Evolutionary conservation across 2,113 vertebrate species (phyloP).

Genomic region (Syrrhaptes paradoxus): DNA sequence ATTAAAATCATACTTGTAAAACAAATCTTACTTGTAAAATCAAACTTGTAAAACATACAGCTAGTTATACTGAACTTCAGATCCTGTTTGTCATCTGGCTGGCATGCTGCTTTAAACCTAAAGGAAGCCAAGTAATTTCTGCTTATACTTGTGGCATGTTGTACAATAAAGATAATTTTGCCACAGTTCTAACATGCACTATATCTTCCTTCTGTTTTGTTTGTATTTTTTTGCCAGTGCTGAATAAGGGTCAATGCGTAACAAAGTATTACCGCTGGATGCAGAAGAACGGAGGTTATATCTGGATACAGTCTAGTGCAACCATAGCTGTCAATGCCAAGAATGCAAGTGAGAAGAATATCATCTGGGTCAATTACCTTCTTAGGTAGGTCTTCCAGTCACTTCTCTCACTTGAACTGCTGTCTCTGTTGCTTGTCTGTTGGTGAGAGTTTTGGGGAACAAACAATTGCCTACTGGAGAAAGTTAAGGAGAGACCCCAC

Average conservation of each 20-base stretch:
- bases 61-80: not conserved
- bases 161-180: not conserved
- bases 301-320: slow-evolving; percentile 99
- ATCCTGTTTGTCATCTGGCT: slow-evolving; percentile 35
- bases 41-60: not conserved
- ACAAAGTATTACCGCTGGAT: slow-evolving; percentile 99
- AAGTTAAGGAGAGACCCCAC: not conserved
- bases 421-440: not conserved
- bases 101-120: not conserved
- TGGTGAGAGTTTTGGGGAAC: not conserved
- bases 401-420: slow-evolving; percentile 29
- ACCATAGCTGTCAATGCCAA: slow-evolving; percentile 97
- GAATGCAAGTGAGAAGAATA: slow-evolving; percentile 95
- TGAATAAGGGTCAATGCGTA: slow-evolving; percentile 98
- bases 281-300: slow-evolving; percentile 96
- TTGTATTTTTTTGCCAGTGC: slow-evolving; percentile 78
- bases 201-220: slow-evolving; percentile 20
- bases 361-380: slow-evolving; percentile 99
- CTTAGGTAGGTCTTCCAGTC: slow-evolving; percentile 86
- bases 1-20: slow-evolving; percentile 27
- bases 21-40: too few relatives aligned
- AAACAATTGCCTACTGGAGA: not conserved
- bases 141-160: not conserved
- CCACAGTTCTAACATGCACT: not conserved
- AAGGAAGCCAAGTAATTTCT: not conserved